Conservation (phyloP, 2,888 invertebrate genomes). For the Thymelicus sylvestris region DNA sequence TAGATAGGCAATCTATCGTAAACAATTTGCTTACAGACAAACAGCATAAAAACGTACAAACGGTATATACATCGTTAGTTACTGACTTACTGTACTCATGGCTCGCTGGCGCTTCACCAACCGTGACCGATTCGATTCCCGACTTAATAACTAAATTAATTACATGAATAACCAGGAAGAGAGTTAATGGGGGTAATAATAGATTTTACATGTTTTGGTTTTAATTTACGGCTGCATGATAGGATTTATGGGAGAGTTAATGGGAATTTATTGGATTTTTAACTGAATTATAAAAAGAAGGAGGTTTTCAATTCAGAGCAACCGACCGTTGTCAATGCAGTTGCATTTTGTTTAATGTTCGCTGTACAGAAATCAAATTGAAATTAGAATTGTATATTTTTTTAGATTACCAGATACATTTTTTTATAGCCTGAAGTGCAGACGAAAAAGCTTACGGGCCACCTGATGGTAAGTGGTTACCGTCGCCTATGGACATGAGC, state of each 20-base stretch:
- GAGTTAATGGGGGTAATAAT: neutral
- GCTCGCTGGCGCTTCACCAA: slow-evolving; percentile 24
- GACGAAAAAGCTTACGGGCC: no score
- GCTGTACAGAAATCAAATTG: no score
- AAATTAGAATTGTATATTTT: no score
- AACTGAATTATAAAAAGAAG: no score
- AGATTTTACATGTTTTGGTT: neutral
- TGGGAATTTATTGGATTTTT: neutral
- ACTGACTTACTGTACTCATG: slow-evolving; percentile 22
- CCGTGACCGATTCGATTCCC: slow-evolving; percentile 34
- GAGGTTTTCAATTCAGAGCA: no score
- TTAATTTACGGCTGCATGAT: slow-evolving; percentile 28
- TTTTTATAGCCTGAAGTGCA: no score
- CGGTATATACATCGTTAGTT: slow-evolving; percentile 15
- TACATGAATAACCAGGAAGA: slow-evolving; percentile 1
- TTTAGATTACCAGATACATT: no score
- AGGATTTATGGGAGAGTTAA: neutral
- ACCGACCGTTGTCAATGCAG: no score
- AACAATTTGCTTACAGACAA: neutral
- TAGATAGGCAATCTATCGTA: neutral
- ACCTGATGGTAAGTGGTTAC: no score
- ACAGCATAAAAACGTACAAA: slow-evolving; percentile 1
- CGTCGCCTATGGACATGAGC: no score
- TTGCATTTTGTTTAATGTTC: no score
- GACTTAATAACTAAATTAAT: slow-evolving; percentile 26